Base-by-base conservation (phyloP, 2,888 invertebrate genomes). In the Aricia artaxerxes region DNA sequence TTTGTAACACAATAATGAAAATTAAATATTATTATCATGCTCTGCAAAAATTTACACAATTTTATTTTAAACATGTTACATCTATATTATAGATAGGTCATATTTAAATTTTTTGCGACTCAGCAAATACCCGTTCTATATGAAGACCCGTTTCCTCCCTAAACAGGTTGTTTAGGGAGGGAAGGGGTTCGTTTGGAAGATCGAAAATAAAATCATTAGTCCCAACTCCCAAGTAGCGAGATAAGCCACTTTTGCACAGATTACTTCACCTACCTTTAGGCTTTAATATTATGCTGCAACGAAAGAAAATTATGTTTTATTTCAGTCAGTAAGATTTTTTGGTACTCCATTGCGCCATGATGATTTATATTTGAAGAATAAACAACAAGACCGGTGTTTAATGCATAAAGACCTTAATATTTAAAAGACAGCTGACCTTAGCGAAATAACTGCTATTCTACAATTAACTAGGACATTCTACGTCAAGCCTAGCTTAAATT, bases 401-500 rank as follows among this genome's bases (percentile, higher is more conserved):
- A 53, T 13, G 4, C 53, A 53, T 13, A 13, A 11, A 57, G 16
- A 57, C 57, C 11, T 9, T 24, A 64, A 64, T 31, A 64, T 61
- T 64, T 69, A 5, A 69, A 35, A 13, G 69, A 38, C 64, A 64
- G 31, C 35, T 38, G 69, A 69, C 69, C 35, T 69, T 35, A 69
- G 35, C 69, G 35, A 13, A 69, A 69, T 35, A 38, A 69, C 69
- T 69, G 35, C 69, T 69, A 38, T 69, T 35, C 35, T 35, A 69
- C 64, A 9, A 44, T 49, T 24, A 44, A 49, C 75, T 75, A 31
- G 44, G n/a, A 75, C 24, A 24, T 44, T n/a, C 11, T 13, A 75
- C 75, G 44, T 69, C 69, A 69, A 69, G 35, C 69, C 35, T 49
- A 75, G 44, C n/a, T 49, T 31, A 75, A 49, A 44, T 75, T 44